A percentile compares a stretch with the other conserved stretches of the same genome.
Conservation (phyloP, 2,113 vertebrate species). For the Poicephalus gulielmi region DNA sequence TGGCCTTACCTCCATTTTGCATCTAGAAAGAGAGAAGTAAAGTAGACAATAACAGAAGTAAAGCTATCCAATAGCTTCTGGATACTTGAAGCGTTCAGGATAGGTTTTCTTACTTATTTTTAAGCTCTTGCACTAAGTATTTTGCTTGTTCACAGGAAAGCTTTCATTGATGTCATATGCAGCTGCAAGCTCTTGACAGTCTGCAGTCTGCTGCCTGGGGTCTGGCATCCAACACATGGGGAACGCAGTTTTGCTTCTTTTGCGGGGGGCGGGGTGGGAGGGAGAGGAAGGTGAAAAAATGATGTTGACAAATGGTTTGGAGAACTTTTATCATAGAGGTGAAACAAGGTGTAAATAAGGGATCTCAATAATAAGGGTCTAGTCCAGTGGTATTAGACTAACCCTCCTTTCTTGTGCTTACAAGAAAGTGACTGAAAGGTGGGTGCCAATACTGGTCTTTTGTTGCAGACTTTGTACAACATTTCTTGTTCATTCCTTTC, state of each 20-base stretch:
- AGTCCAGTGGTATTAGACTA: background rate
- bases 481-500: rapidly evolving
- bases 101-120: background rate
- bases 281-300: background rate
- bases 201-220: background rate
- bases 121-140: background rate
- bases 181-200: background rate
- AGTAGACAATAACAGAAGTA: background rate
- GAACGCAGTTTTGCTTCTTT: background rate
- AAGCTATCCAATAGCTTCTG: background rate
- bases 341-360: background rate
- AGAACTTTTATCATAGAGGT: background rate
- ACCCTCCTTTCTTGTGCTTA: background rate
- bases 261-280: background rate
- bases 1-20: background rate
- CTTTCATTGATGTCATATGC: background rate
- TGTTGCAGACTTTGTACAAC: background rate
- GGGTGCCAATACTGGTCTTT: background rate
- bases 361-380: background rate
- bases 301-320: background rate
- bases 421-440: background rate
- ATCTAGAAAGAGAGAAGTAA: background rate
- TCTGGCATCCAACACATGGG: background rate
- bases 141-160: background rate
- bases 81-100: background rate